These are phyloP conservation scores for Drosophila bunnanda DNA, from an alignment of 2,888 invertebrate species.

Conservation along the genomic window DNA sequence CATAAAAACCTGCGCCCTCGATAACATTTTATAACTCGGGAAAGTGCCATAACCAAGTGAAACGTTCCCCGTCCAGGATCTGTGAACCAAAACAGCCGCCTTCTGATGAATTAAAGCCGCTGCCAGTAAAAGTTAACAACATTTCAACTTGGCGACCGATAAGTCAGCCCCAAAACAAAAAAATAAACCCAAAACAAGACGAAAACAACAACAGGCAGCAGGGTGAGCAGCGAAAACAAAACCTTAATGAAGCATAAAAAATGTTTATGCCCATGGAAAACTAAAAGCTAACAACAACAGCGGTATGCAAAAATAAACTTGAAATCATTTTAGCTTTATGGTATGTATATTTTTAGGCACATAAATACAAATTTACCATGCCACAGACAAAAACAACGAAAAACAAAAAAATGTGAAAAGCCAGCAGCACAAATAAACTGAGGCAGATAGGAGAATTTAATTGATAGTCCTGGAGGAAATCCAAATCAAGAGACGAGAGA, in stretches of 20 bases:
- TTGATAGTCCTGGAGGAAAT: constrained; percentile 40
- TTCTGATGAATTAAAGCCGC: constrained; percentile 75
- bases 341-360: constrained; percentile 36
- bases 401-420: not conserved
- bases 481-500: constrained; percentile 12
- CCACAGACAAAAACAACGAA: constrained; percentile 14
- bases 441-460: constrained; percentile 59
- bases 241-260: constrained; percentile 55
- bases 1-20: constrained; percentile 78
- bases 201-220: constrained; percentile 11
- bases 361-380: constrained; percentile 64
- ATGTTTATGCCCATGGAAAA: constrained; percentile 50
- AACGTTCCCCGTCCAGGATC: constrained; percentile 33
- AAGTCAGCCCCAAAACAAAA: constrained; percentile 14
- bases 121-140: constrained; percentile 69
- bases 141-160: constrained; percentile 51
- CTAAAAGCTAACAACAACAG: constrained; percentile 47
- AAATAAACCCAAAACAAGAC: constrained; percentile 13
- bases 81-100: constrained; percentile 27
- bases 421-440: constrained; percentile 10
- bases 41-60: constrained; percentile 71
- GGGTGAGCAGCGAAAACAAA: constrained; percentile 26
- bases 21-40: constrained; percentile 75
- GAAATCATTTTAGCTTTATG: constrained; percentile 46
- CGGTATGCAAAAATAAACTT: constrained; percentile 44